Percentiles rank a stretch among this genome's conserved stretches.
These are phyloP conservation scores for Otocyon megalotis DNA, from an alignment of 2,113 vertebrate species.

Conservation along the genomic window DNA sequence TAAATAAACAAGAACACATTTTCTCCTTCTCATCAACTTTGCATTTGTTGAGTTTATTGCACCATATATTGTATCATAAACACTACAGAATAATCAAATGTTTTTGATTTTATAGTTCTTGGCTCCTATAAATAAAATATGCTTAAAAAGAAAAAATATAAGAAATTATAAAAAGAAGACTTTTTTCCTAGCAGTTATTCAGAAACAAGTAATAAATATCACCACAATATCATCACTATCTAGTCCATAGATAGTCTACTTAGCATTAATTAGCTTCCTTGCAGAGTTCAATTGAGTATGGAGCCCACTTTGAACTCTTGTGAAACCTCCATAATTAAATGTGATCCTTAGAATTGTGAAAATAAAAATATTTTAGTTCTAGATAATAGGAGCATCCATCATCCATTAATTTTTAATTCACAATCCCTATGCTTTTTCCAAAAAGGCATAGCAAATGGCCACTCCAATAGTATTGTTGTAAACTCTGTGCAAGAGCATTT, in stretches of 20 bases:
- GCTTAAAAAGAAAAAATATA: constrained; percentile 13
- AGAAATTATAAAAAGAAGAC: not conserved
- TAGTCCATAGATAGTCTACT: not conserved
- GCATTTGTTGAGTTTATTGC: constrained; percentile 56
- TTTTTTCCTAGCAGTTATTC: not conserved
- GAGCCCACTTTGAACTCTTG: not conserved
- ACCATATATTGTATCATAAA: constrained; percentile 49
- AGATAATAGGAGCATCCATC: not conserved
- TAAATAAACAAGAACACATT: constrained; percentile 58
- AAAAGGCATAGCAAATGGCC: not conserved
- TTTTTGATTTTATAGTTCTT: constrained; percentile 40
- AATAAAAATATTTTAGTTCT: not conserved
- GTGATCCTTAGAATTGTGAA: not conserved
- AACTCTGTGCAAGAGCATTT: not conserved
- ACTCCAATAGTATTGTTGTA: not conserved
- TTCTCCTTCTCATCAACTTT: constrained; percentile 47
- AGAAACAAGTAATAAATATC: constrained; percentile 13
- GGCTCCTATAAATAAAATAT: constrained; percentile 38
- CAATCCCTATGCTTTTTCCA: not conserved
- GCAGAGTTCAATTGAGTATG: not conserved
- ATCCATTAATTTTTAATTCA: not conserved
- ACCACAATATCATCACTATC: not conserved
- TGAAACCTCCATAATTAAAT: not conserved
- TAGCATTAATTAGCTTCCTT: constrained; percentile 3
- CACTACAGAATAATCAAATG: constrained; percentile 57